These are phyloP conservation scores for Druceiella hillmani DNA, from an alignment of 2,888 invertebrate species.

Conservation along the genomic window DNA sequence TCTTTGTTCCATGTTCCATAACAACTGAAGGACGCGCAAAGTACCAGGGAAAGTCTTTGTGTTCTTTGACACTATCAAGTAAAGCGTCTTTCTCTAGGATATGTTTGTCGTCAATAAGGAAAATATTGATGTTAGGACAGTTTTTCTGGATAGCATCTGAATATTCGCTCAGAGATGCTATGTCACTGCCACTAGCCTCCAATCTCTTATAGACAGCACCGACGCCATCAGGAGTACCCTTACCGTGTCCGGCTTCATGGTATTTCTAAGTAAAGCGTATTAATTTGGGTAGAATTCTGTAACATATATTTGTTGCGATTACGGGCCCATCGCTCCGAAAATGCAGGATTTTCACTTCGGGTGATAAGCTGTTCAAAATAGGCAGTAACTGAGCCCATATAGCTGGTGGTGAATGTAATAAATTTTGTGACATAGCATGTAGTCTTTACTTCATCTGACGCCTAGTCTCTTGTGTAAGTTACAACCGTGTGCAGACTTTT, in stretches of 20 bases:
- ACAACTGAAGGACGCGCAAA: slow-evolving; percentile 12
- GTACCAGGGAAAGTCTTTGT: slow-evolving; percentile 12
- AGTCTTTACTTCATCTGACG: too few species aligned
- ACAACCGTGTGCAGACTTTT: too few species aligned
- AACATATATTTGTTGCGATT: slow-evolving; percentile 9
- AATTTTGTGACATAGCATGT: slow-evolving; percentile 2
- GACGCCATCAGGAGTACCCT: slow-evolving; percentile 9
- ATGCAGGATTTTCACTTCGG: too few species aligned
- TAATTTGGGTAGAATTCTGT: slow-evolving; percentile 10
- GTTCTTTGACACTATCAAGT: slow-evolving; percentile 10
- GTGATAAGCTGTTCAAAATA: too few species aligned
- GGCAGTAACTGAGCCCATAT: too few species aligned
- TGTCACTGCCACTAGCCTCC: slow-evolving; percentile 7
- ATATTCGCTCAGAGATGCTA: slow-evolving; percentile 7
- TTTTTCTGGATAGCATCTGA: slow-evolving; percentile 7
- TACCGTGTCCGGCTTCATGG: slow-evolving; percentile 11
- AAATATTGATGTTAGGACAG: slow-evolving; percentile 8
- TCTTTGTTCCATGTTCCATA: slow-evolving; percentile 9
- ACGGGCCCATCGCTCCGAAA: too few species aligned
- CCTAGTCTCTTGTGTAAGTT: too few species aligned
- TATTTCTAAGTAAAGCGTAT: slow-evolving; percentile 27
- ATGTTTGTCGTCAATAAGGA: slow-evolving; percentile 11
- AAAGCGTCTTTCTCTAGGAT: too few species aligned
- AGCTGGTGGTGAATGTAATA: slow-evolving; percentile 2
- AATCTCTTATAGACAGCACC: not conserved